phyloP scores from a whole-genome alignment of 2,888 invertebrate species.

The Caprella mutica region DNA sequence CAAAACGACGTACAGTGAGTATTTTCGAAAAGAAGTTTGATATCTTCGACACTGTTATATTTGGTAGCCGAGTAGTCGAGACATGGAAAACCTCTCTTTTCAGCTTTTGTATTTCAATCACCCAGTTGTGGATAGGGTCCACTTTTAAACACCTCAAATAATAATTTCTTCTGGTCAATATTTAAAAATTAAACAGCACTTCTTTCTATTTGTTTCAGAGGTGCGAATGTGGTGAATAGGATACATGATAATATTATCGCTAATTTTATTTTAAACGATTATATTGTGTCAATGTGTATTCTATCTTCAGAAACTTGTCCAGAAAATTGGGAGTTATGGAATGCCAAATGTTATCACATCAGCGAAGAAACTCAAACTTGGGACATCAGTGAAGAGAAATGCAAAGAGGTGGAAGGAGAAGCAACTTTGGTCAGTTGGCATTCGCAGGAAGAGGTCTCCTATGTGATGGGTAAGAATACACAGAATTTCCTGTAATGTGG shows the following conservation, averaged over 20 bases:
- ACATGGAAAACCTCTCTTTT: too few species aligned
- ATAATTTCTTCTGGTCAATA: too few species aligned
- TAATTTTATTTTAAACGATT: background rate
- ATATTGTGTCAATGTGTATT: background rate
- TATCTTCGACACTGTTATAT: too few species aligned
- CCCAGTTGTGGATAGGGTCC: background rate
- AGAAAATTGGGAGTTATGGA: slow-evolving; percentile 2
- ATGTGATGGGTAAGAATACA: background rate
- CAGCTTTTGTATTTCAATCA: too few species aligned
- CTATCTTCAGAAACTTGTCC: slow-evolving; percentile 16
- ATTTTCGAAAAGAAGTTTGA: too few species aligned
- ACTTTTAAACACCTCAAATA: background rate
- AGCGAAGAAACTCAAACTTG: slow-evolving; percentile 5
- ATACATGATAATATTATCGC: too few species aligned
- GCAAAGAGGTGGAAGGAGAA: slow-evolving; percentile 5
- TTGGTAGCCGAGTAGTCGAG: too few species aligned
- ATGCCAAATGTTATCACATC: slow-evolving; percentile 18
- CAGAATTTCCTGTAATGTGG: background rate
- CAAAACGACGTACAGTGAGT: slow-evolving; percentile 8
- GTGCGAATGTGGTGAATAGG: too few species aligned
- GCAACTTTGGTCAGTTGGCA: background rate
- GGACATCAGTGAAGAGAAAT: slow-evolving; percentile 12
- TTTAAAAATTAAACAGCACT: too few species aligned
- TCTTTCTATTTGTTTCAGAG: too few species aligned
- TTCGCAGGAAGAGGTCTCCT: background rate